Conservation (phyloP, 2,113 vertebrate species). For the Zapus hudsonius region DNA sequence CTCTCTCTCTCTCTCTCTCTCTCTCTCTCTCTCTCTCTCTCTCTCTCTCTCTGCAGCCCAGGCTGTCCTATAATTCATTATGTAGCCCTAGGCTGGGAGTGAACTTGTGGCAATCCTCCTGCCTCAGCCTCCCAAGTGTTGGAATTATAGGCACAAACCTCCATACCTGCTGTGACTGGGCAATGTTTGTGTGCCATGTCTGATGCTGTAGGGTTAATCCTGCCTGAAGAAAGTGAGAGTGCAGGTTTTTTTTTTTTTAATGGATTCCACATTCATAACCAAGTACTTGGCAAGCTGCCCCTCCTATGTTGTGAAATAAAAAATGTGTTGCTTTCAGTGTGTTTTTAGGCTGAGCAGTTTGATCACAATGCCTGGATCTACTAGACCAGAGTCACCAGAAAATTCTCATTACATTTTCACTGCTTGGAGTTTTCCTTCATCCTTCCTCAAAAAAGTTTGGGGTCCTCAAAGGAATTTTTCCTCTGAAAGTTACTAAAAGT, state of each 20-base stretch:
- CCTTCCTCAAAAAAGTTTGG: not conserved
- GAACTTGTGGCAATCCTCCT: not conserved
- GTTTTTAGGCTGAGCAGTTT: conserved; percentile 24
- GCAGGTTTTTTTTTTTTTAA: not conserved
- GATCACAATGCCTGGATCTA: not conserved
- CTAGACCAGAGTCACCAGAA: conserved; percentile 2
- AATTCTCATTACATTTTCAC: not conserved
- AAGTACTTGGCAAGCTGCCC: conserved; percentile 63
- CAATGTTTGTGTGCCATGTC: not conserved
- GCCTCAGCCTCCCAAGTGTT: not conserved
- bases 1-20: too few species aligned
- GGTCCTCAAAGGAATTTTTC: not conserved
- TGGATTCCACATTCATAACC: conserved; percentile 66
- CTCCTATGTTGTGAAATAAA: conserved; percentile 49
- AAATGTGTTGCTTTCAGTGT: conserved; percentile 57
- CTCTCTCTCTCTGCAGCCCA: too few species aligned
- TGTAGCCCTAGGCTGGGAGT: too few species aligned
- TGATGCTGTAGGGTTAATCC: conserved; percentile 36
- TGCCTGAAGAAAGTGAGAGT: not conserved
- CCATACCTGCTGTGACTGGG: too few species aligned
- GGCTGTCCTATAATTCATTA: too few species aligned
- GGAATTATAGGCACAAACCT: too few species aligned
- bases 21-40: too few species aligned
- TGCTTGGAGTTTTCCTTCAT: not conserved
- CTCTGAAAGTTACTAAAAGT: not conserved